Base-by-base conservation (phyloP, 2,113 vertebrate genomes). In the Protomyctophum bolini region DNA sequence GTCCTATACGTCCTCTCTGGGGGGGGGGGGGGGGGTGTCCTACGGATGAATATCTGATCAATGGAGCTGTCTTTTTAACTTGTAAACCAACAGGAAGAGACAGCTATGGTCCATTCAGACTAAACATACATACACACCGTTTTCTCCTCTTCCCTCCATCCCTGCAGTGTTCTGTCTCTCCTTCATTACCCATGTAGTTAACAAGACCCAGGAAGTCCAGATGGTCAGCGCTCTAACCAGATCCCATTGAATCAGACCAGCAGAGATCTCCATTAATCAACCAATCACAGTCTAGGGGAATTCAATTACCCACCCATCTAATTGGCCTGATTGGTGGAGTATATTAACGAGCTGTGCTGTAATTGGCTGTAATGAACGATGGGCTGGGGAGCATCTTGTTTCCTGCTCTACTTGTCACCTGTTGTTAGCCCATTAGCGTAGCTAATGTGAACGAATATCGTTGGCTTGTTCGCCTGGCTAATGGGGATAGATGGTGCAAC, bases 291-390 rank as follows among this genome's bases (percentile, higher is more conserved):
- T 63, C 83, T 15, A 56, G 54, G 60, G 55, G 68, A 86, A 91
- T 80, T 73, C 54, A 78, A 82, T 89, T 85, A 83, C 12, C 59
- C 58, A 55, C 46, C 68, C 8, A 5, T 56, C 64, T 86, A 91
- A 91, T 90, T 87, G 77, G 45, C 63, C 81, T 86, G 73, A 90
- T 86, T 89, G 82, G 89, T 81, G 75, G 82, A 72, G 80, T 86
- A 91, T 90, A 91, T 91, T 89, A 91, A 92, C 68, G 83, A 88
- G 68, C 82, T 61, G 7, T 12, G 58, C 76, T 70, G 82, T 90
- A 89, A 91, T 87, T 87, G 80, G 65, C 67, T 59, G 21, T 86
- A 86, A 90, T 86, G 47, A 84, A 82, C 65, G 81, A 73, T 58
- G 15, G 61, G 47, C 75, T 55, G 58, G 75, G 81, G 61, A 75